Evolutionary conservation across 2,113 vertebrate species (phyloP).

Genomic region (Brachypteracias leptosomus): DNA sequence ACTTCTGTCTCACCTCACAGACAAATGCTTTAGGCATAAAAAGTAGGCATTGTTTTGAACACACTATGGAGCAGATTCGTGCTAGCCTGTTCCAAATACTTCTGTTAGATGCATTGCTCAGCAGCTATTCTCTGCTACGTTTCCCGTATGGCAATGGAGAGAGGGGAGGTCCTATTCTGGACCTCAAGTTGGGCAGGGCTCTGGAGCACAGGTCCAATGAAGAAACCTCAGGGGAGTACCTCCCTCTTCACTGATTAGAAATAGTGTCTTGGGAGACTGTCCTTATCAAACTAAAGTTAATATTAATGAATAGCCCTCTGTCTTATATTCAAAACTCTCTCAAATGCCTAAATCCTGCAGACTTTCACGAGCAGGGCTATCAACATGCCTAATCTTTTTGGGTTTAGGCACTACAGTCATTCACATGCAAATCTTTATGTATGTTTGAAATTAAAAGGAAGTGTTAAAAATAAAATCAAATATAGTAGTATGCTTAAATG

Average conservation of each 20-base stretch:
- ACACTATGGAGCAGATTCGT: background rate
- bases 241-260: background rate
- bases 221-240: background rate
- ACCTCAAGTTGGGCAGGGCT: background rate
- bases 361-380: background rate
- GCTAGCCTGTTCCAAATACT: background rate
- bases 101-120: background rate
- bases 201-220: background rate
- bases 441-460: background rate
- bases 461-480: conserved; percentile 24
- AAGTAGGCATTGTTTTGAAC: background rate
- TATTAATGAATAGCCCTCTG: background rate
- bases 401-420: background rate
- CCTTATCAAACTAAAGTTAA: background rate
- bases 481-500: background rate
- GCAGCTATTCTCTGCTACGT: background rate
- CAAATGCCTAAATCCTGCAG: background rate
- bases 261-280: background rate
- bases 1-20: background rate
- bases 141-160: background rate
- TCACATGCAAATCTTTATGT: background rate
- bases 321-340: background rate
- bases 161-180: background rate
- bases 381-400: background rate
- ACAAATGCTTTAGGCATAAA: background rate